A percentile compares a stretch with the other conserved stretches of the same genome.
Conservation (phyloP, 2,113 vertebrate species). For the Nymphicus hollandicus region DNA sequence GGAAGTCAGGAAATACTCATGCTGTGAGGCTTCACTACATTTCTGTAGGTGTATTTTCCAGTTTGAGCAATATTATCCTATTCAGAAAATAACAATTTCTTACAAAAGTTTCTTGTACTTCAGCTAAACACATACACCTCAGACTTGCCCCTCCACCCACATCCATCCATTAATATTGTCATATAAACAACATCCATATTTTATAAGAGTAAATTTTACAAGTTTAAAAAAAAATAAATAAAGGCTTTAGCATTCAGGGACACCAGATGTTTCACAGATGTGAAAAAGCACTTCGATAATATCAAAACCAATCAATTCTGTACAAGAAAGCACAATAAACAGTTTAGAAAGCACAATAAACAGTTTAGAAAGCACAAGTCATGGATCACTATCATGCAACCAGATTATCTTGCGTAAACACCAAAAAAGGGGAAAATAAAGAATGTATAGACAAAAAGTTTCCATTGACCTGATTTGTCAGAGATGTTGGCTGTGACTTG, state of each 20-base stretch:
- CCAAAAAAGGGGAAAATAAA: slow-evolving; percentile 40
- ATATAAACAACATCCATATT: background rate
- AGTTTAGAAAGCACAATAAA: slow-evolving; percentile 35
- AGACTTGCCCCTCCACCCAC: background rate
- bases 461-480: slow-evolving; percentile 88
- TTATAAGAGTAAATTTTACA: background rate
- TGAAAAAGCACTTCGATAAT: slow-evolving; percentile 6
- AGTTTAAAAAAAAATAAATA: background rate
- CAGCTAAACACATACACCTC: background rate
- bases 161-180: background rate
- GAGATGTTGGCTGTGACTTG: slow-evolving; percentile 77
- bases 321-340: slow-evolving; percentile 31
- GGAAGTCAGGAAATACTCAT: background rate
- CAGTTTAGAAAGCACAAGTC: slow-evolving; percentile 39
- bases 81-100: background rate
- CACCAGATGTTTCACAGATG: background rate
- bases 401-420: slow-evolving; percentile 15
- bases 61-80: background rate
- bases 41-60: background rate
- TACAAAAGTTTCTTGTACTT: background rate
- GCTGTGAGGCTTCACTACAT: background rate
- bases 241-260: background rate
- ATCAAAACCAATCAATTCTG: slow-evolving; percentile 16
- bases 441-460: slow-evolving; percentile 74
- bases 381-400: slow-evolving; percentile 44